Evolutionary conservation across 35 echinoderm and acorn worm genomes (phyloP), one percentile per base, ranked within the genome.

Genomic region (Apostichopus japonicus): DNA sequence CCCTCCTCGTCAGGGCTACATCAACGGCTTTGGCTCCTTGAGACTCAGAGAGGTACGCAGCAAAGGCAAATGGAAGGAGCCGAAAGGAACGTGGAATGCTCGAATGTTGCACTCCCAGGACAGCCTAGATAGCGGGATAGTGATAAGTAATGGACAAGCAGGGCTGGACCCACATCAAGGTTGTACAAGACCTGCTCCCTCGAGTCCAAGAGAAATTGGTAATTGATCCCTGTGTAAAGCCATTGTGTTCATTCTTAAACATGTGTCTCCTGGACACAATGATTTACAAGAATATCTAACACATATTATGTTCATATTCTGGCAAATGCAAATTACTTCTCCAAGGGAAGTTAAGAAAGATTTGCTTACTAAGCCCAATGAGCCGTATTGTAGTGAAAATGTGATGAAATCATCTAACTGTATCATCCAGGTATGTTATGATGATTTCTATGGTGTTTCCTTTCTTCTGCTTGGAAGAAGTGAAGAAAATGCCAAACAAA

Each of bases 101-200:
- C 56, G 81, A 51, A 84, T 84, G n/a, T 58, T 84, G 54, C 81
- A 84, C 11, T 84, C 81, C 56, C 81, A 84, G 81, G 81, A 84
- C 24, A 84, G 81, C 56, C 17, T 84, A 13, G 81, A 84, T 57
- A 84, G 81, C 57, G 81, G 81, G 6, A 84, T 84, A 15, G 81
- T 84, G 10, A 84, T 84, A 17, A 84, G 81, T 51, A 84, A 84
- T 84, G 81, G 81, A 84, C 81, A 84, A 84, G 81, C 81, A 24
- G 81, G 57, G 8, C 71, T 21, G 71, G 71, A 75, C 71, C 17
- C 16, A 23, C 54, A 57, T 57, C 24, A 84, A 57, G 53, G n/a
- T 15, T n/a, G 24, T 19, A 61, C 81, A 84, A 84, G 23, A 57
- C 81, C n/a, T 84, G 53, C 54, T 19, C 10, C 6, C 16, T n/a